Evolutionary conservation across 37 sponge, comb jelly and placozoan genomes (phyloP), one percentile per base, ranked within the genome.

Genomic region (Trichoplax adhaerens): DNA sequence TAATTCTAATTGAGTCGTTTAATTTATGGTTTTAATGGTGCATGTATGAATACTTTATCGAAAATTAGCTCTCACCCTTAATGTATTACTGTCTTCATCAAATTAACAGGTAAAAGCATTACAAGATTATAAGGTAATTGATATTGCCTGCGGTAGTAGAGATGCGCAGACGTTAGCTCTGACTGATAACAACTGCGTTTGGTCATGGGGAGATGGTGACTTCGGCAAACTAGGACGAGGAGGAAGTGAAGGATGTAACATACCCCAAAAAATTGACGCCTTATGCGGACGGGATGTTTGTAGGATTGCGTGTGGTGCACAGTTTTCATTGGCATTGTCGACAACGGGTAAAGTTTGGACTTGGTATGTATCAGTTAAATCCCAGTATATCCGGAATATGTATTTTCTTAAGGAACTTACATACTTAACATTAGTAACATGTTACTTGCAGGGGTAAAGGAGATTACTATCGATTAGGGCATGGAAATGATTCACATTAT

Each of bases 191-290:
- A 85, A 83, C 0, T 3, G 5, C 3, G 76, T 94, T 56, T 94
- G 87, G 85, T 69, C 79, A 0, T 94, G 95, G 95, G 95, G 95
- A 4, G 95, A 94, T 58, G 82, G 83, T 0, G 72, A 65, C 72
- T 84, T 68, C 66, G 95, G 95, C 6, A 94, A 94, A 64, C 79
- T 94, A 55, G 95, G 95, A 1, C 75, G 66, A 48, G 79, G 80
- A 47, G 78, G 76, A 5, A 48, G 67, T 56, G 76, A 75, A 47
- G 61, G 57, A 6, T 64, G 64, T 8, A 50, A 56, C 70, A 8
- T 50, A 6, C 83, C 83, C 10, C 48, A 49, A 58, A 75, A 75
- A 50, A 55, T 77, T n/a, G 81, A 75, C 58, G 65, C 74, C 72
- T 64, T 71, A 29, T 55, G 64, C 49, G 76, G 68, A 48, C 76